These are phyloP conservation scores for Pterophyllum scalare DNA, from an alignment of 2,113 vertebrate species.

Conservation along the genomic window DNA sequence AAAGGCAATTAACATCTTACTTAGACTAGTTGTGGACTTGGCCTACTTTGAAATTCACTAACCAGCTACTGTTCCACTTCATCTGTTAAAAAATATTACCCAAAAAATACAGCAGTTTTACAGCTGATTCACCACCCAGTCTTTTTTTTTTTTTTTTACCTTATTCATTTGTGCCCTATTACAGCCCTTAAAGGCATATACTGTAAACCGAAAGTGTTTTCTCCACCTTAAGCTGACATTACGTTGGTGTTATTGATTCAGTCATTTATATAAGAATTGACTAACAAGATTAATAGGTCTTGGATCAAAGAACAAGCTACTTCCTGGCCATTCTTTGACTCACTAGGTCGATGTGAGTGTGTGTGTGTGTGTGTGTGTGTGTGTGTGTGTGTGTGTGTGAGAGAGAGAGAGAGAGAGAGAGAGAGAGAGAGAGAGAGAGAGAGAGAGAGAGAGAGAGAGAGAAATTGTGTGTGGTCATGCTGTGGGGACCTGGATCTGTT, in stretches of 20 bases:
- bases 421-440: too few species aligned
- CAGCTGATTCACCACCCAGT: background rate
- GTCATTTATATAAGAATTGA: slow-evolving; percentile 31
- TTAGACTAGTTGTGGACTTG: slow-evolving; percentile 13
- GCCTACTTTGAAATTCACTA: slow-evolving; percentile 3
- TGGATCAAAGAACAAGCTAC: slow-evolving; percentile 27
- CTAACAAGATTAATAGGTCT: slow-evolving; percentile 57
- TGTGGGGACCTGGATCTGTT: background rate
- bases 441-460: too few species aligned
- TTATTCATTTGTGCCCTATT: background rate
- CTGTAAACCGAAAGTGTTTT: slow-evolving; percentile 48
- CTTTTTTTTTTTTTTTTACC: background rate
- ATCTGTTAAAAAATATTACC: background rate
- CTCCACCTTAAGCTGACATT: slow-evolving; percentile 38
- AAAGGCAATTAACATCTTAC: slow-evolving; percentile 23
- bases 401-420: too few species aligned
- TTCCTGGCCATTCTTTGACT: slow-evolving; percentile 70
- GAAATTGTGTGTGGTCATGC: background rate
- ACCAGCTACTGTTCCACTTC: slow-evolving; percentile 16
- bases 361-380: background rate
- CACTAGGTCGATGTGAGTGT: slow-evolving; percentile 11
- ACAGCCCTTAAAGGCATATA: slow-evolving; percentile 11
- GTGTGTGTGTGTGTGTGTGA: background rate
- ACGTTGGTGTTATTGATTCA: slow-evolving; percentile 59
- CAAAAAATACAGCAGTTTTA: background rate